phyloP scores from a whole-genome alignment of 23 tunicate species.

The Styela clava region DNA sequence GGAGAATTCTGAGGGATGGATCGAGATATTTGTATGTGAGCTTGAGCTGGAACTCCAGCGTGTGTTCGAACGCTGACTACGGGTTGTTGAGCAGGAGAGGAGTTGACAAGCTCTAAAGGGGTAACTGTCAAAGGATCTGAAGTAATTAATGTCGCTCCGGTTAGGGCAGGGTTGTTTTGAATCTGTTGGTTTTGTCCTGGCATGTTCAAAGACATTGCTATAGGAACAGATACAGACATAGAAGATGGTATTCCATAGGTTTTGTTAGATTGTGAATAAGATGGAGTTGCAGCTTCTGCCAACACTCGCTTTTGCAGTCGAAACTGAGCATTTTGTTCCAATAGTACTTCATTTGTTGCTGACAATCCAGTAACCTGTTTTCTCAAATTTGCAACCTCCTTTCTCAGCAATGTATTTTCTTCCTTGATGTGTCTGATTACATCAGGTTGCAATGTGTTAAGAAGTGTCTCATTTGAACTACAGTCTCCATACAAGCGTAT shows the following conservation, averaged over 20 bases:
- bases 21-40: slow-evolving; percentile 19
- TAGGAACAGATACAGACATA: slow-evolving; percentile 28
- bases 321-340: slow-evolving; percentile 99
- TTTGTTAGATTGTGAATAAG: slow-evolving; percentile 10
- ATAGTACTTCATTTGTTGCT: slow-evolving; percentile 91
- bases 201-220: slow-evolving; percentile 32
- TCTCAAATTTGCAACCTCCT: slow-evolving; percentile 74
- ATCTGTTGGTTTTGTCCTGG: slow-evolving; percentile 24
- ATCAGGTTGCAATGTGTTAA: slow-evolving; percentile 3
- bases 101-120: background rate
- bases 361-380: slow-evolving; percentile 92
- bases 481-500: background rate
- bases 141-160: slow-evolving; percentile 18
- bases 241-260: slow-evolving; percentile 10
- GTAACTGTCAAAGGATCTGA: slow-evolving; percentile 15
- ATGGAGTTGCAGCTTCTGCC: slow-evolving; percentile 2
- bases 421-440: slow-evolving; percentile 48
- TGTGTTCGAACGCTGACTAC: slow-evolving; percentile 21
- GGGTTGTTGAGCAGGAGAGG: slow-evolving; percentile 9
- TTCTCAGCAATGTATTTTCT: slow-evolving; percentile 66
- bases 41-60: slow-evolving; percentile 18
- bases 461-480: background rate
- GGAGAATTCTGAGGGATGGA: slow-evolving; percentile 26
- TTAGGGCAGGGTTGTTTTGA: background rate
- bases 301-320: slow-evolving; percentile 65